Evolutionary conservation across 2,113 vertebrate species (phyloP).

Genomic region (Azemiops feae): DNA sequence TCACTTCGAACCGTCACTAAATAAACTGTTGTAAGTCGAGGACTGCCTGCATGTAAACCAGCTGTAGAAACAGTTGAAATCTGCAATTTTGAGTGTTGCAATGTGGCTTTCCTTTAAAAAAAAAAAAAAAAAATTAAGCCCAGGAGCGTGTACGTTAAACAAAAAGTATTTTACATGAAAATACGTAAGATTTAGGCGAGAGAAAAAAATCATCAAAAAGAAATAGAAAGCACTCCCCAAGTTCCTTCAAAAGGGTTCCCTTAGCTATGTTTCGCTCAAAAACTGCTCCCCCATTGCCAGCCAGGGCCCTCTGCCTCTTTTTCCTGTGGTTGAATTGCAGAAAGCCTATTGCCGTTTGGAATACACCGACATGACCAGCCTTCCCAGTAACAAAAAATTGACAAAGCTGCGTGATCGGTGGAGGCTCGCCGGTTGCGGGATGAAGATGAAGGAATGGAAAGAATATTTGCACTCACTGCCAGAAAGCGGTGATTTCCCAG

Average conservation of each 20-base stretch:
- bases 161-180: too few species aligned
- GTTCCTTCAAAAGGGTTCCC: neutral
- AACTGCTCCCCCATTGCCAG: neutral
- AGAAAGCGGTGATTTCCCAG: rapidly evolving
- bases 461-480: neutral
- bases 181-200: too few species aligned
- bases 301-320: neutral
- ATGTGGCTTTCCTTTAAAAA: too few species aligned
- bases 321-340: neutral
- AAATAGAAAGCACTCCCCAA: neutral
- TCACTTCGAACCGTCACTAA: too few species aligned
- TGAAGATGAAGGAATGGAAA: conserved; percentile 22
- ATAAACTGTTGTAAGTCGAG: too few species aligned
- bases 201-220: too few species aligned
- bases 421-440: conserved; percentile 5
- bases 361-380: rapidly evolving
- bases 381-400: neutral
- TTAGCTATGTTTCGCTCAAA: neutral
- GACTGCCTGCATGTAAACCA: too few species aligned
- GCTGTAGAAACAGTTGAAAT: too few species aligned
- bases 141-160: too few species aligned
- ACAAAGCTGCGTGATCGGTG: conserved; percentile 39
- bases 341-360: conserved; percentile 16
- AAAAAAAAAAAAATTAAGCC: too few species aligned
- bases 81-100: too few species aligned